Percentiles rank a stretch among this genome's conserved stretches.
phyloP scores from a whole-genome alignment of 2,113 vertebrate species.

The Crotophaga sulcirostris region DNA sequence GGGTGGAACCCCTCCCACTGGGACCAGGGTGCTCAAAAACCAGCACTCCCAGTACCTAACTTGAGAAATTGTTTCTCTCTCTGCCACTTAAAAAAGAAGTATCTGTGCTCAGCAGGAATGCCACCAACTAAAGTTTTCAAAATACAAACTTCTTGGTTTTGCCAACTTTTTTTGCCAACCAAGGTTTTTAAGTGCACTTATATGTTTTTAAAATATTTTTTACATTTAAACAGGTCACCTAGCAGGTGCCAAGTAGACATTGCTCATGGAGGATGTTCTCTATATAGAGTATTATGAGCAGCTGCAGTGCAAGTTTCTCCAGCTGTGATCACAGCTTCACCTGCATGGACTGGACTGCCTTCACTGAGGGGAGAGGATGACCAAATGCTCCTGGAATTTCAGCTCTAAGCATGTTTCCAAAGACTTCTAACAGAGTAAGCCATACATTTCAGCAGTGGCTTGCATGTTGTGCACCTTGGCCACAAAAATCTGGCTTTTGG shows the following conservation, averaged over 20 bases:
- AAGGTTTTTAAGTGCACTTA: accelerated
- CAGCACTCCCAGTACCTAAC: too few species aligned
- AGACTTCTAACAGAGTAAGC: background rate
- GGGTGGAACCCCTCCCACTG: too few species aligned
- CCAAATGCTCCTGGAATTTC: background rate
- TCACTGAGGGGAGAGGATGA: background rate
- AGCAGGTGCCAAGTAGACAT: background rate
- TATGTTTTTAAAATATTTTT: accelerated
- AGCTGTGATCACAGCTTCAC: background rate
- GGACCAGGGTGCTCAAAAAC: too few species aligned
- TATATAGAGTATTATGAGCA: too few species aligned
- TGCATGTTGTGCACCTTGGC: background rate
- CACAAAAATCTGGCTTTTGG: background rate
- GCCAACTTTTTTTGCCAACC: background rate
- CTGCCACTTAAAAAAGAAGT: background rate
- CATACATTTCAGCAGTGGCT: accelerated
- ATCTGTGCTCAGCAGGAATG: background rate
- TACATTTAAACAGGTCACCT: accelerated
- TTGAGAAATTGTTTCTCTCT: background rate
- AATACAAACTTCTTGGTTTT: background rate
- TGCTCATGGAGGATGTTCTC: background rate
- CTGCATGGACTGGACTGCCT: background rate
- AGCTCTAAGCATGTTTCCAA: background rate
- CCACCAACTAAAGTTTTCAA: background rate
- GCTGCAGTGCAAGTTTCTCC: background rate